Conservation (phyloP, 2,797 vertebrate species). For the Peromyscus attwateri region DNA sequence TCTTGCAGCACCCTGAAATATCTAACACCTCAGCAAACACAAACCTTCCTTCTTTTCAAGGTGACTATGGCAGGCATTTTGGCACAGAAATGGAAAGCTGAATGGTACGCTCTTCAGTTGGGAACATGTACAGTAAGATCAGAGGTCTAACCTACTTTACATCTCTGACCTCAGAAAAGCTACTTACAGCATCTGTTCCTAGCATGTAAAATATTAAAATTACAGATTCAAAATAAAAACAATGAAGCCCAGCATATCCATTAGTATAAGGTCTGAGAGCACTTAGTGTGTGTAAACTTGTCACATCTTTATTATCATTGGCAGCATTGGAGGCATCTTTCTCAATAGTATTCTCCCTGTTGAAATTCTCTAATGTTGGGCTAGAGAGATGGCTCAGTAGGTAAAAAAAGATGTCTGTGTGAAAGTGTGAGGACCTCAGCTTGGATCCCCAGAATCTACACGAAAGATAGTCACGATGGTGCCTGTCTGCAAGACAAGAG, state of each 20-base stretch:
- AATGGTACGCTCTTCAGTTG: not conserved
- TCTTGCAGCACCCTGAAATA: not conserved
- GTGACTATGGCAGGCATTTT: not conserved
- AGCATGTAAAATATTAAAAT: not conserved
- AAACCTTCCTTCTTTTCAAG: not conserved
- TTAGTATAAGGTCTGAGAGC: not conserved
- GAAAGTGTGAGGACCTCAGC: not conserved
- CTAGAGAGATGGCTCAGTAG: not conserved
- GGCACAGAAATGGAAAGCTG: not conserved
- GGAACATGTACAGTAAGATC: not conserved
- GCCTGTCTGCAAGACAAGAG: not conserved
- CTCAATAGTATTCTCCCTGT: not conserved
- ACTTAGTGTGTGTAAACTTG: not conserved
- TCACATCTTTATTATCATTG: not conserved
- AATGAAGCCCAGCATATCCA: not conserved
- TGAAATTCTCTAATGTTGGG: not conserved
- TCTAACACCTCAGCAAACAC: not conserved
- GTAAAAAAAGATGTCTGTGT: not conserved
- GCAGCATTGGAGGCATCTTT: not conserved
- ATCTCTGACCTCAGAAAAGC: not conserved
- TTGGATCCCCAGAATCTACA: not conserved
- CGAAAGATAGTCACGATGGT: not conserved
- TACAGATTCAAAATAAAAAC: not conserved
- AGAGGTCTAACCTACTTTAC: not conserved
- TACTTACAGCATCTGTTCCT: not conserved